A percentile compares a stretch with the other conserved stretches of the same genome.
These are phyloP conservation scores for Cinclus cinclus DNA, from an alignment of 2,113 vertebrate species.

Conservation along the genomic window DNA sequence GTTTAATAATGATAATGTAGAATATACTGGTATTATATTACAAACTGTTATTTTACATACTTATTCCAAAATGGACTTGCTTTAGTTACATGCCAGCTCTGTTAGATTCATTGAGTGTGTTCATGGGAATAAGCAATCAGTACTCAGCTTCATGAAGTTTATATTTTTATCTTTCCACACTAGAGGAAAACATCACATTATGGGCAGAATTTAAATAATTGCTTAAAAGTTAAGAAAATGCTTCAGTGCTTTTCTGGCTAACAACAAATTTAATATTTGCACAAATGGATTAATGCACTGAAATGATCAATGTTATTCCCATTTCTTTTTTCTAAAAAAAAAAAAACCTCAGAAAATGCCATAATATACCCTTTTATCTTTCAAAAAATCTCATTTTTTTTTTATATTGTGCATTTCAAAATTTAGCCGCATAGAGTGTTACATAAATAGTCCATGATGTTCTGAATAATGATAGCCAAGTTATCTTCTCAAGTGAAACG, in stretches of 20 bases:
- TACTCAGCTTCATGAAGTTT: slow-evolving; percentile 9
- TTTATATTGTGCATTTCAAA: neutral
- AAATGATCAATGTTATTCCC: neutral
- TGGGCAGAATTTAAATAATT: slow-evolving; percentile 40
- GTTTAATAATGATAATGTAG: slow-evolving; percentile 20
- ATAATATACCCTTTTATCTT: neutral
- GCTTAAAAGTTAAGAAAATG: slow-evolving; percentile 52
- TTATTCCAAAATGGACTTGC: neutral
- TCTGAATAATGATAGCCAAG: neutral
- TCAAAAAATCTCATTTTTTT: neutral
- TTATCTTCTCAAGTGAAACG: neutral
- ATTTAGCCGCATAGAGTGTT: neutral
- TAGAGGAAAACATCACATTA: neutral
- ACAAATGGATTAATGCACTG: neutral
- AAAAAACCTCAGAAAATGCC: neutral
- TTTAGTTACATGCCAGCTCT: neutral
- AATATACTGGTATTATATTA: neutral
- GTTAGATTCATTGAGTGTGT: neutral
- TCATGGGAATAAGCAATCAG: slow-evolving; percentile 9
- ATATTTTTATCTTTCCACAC: slow-evolving; percentile 6
- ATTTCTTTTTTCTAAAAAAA: neutral
- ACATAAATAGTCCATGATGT: neutral
- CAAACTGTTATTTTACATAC: neutral
- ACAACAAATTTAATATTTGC: neutral
- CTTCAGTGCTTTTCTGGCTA: slow-evolving; percentile 35